Evolutionary conservation across 2,888 invertebrate genomes (phyloP).

Genomic region (Iphiclides podalirius): DNA sequence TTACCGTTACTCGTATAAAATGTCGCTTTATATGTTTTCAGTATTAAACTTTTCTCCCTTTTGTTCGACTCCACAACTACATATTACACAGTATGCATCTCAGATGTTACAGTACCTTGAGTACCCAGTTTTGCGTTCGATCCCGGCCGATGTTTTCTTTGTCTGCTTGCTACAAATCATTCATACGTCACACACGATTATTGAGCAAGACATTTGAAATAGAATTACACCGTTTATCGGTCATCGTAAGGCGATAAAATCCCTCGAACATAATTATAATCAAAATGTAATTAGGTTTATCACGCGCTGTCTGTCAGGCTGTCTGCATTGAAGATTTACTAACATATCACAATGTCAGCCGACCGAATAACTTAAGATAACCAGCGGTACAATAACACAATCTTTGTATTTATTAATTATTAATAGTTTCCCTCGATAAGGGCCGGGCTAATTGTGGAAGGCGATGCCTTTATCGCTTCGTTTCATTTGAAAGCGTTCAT

Average conservation of each 20-base stretch:
- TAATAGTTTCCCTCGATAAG: conserved; percentile 31
- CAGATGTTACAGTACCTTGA: no score
- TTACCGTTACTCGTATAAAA: no score
- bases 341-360: conserved; percentile 30
- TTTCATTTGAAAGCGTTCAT: conserved; percentile 3
- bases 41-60: no score
- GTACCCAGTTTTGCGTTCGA: no score
- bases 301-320: conserved; percentile 33
- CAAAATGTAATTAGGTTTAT: conserved; percentile 34
- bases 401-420: conserved; percentile 35
- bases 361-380: conserved; percentile 16
- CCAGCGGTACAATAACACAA: conserved; percentile 34
- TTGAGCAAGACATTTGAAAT: neutral
- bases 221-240: neutral
- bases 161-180: no score
- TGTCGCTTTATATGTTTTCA: no score
- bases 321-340: conserved; percentile 33
- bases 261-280: neutral
- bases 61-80: no score
- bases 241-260: neutral
- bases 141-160: no score
- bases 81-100: no score
- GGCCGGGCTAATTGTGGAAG: conserved; percentile 27
- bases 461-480: conserved; percentile 3
- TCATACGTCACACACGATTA: neutral